phyloP scores from a whole-genome alignment of 2,888 invertebrate species.

The Mayetiola destructor region DNA sequence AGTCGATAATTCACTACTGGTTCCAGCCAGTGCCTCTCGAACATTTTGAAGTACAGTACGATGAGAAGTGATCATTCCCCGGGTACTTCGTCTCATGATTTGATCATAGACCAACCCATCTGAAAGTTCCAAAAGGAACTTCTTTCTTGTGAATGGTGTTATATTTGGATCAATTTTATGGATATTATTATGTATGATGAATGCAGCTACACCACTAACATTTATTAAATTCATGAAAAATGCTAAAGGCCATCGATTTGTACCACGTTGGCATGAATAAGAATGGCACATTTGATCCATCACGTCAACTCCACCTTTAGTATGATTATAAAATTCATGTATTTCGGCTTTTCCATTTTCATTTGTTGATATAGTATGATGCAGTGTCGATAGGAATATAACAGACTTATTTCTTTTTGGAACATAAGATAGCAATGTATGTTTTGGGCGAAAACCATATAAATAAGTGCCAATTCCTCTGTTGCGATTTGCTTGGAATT shows the following conservation, averaged over 20 bases:
- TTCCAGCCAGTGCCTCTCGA: no score
- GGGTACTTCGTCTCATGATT: no score
- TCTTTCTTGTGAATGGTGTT: no score
- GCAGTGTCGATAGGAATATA: background rate
- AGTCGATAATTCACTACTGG: no score
- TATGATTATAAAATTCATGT: background rate
- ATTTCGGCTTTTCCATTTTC: background rate
- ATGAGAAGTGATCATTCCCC: no score
- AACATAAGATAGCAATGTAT: background rate
- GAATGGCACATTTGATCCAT: background rate
- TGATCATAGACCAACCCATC: no score
- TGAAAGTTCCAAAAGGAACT: no score
- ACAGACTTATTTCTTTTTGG: background rate
- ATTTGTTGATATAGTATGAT: background rate
- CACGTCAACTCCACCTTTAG: background rate
- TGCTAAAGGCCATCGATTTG: conserved; percentile 2
- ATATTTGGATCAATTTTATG: no score
- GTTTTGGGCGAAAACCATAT: background rate
- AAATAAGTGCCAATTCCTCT: no score
- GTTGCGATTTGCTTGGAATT: background rate
- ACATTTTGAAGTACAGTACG: no score
- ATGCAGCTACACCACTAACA: background rate
- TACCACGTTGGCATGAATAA: background rate
- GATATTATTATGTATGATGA: no score
- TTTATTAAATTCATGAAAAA: background rate